Evolutionary conservation across 2,797 vertebrate species (phyloP), one percentile per base, ranked within the genome.

Genomic region (Myotis pilosus): DNA sequence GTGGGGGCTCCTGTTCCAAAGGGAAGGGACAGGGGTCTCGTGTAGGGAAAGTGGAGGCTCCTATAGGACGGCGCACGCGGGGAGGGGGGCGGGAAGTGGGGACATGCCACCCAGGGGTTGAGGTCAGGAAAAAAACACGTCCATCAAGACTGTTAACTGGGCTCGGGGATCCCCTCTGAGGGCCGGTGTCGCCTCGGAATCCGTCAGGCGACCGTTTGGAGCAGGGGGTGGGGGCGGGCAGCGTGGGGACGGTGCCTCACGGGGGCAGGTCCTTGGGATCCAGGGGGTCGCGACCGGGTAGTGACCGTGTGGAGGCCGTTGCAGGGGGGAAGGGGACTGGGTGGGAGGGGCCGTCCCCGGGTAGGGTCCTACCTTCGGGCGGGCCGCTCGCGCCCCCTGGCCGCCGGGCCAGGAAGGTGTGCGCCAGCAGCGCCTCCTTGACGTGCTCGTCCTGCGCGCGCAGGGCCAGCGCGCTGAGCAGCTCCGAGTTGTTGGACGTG

Each of bases 401-500:
- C 36, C 47, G 78, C 28, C 92, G 95, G 7, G 90, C 92, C 68
- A 98, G 82, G 81, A 98, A 98, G 94, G 96, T 98, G 94, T 96
- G 96, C 0, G 98, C 98, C 84, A 98, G 96, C 62, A 98, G 96
- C 2, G 97, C 96, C 38, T 98, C 98, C 93, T 98, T 98, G 74
- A 94, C 81, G 20, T 98, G 98, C 23, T 98, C 98, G 19, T 97
- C 96, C 85, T 98, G 98, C 0, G 98, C 98, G 1, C 98, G 97
- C 47, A 97, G 88, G 3, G 92, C 97, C 69, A 98, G 95, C 8
- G 98, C 97, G 0, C 96, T 97, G 86, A 98, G 97, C 69, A 98
- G 96, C 79, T 98, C 98, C 0, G 97, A 96, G 81, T 98, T 98
- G 96, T 98, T 98, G 95, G 98, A 98, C 1, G 98, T 98, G 89